Base-by-base conservation (phyloP, 2,888 invertebrate genomes). In the Oeneis ivallda region DNA sequence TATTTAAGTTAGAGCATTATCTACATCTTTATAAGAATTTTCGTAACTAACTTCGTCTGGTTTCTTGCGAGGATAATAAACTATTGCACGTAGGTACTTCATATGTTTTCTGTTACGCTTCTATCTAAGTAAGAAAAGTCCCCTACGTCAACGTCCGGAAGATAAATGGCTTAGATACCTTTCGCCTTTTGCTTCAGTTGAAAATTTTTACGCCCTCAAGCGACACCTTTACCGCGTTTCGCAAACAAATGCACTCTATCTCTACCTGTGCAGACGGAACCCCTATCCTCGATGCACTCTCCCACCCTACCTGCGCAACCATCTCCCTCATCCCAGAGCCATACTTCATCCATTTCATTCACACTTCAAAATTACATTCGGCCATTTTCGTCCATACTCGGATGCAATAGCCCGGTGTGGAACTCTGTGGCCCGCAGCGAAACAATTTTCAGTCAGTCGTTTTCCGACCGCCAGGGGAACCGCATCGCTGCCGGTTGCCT, bases 401-500 rank as follows among this genome's bases (percentile, higher is more conserved):
- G 89, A 84, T 89, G 90, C 90, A 90, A 86, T 89, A 88, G 89
- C 87, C 87, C 93, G 86, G 93, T 93, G 86, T 92, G 92, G 75
- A 89, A 88, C 77, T 82, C 80, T 93, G 86, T 92, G 92, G 75
- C 89, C 88, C 77, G 82, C 80, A 77, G 93, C 93, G 79, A 93
- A 87, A 87, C 92, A 86, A 87, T 84, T 88, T 85, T 75, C 81
- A 86, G 84, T 76, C 92, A 91, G 91, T 91, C 89, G 85, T 80
- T 87, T 82, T 79, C 82, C 83, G 83, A 78, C 81, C 83, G 83
- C 77, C 78, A 81, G 74, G 81, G 87, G 84, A 85, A 83, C 78
- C 76, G 83, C 75, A 69, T 85, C 78, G 86, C 76, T 80, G 84
- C 74, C 81, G 82, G 79, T 73, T 79, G 77, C 69, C 74, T 70